A percentile compares a stretch with the other conserved stretches of the same genome.
phyloP scores from a whole-genome alignment of 2,888 invertebrate species.

The Trichogramma dendrolimi region DNA sequence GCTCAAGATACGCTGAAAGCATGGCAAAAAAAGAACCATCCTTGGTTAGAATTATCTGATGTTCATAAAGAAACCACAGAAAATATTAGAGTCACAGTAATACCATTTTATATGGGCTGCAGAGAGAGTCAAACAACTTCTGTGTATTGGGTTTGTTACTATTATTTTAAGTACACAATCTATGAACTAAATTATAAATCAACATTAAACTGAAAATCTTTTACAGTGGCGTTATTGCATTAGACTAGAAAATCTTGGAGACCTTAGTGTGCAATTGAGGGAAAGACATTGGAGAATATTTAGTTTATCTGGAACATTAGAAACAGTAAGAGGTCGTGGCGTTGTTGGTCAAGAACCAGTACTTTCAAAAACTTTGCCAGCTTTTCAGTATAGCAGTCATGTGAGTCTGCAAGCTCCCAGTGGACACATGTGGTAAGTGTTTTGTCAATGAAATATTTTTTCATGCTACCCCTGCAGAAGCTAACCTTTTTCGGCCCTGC shows the following conservation, averaged over 20 bases:
- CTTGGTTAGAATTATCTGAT: slow-evolving; percentile 93
- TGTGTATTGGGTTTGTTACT: slow-evolving; percentile 76
- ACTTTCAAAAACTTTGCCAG: slow-evolving; percentile 79
- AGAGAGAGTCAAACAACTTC: slow-evolving; percentile 85
- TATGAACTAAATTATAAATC: background rate
- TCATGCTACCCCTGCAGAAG: background rate
- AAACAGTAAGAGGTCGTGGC: slow-evolving; percentile 89
- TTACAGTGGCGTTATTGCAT: slow-evolving; percentile 95
- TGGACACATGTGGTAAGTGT: slow-evolving; percentile 90
- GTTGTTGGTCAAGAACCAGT: slow-evolving; percentile 98
- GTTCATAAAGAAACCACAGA: slow-evolving; percentile 98
- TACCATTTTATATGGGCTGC: slow-evolving; percentile 97
- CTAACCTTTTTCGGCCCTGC: too few species aligned
- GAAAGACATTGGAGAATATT: slow-evolving; percentile 99
- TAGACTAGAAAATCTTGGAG: slow-evolving; percentile 88
- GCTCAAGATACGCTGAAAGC: slow-evolving; percentile 86
- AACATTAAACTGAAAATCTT: slow-evolving; percentile 12
- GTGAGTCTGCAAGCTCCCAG: slow-evolving; percentile 95
- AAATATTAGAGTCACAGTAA: slow-evolving; percentile 92
- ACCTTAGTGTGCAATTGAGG: slow-evolving; percentile 82
- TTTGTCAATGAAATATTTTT: slow-evolving; percentile 6
- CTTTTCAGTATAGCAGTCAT: slow-evolving; percentile 97
- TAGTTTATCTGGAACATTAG: slow-evolving; percentile 86
- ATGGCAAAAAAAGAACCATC: slow-evolving; percentile 97
- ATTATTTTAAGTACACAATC: slow-evolving; percentile 3